phyloP scores from a whole-genome alignment of 2,797 vertebrate genomes.

The Euthynnus affinis region DNA sequence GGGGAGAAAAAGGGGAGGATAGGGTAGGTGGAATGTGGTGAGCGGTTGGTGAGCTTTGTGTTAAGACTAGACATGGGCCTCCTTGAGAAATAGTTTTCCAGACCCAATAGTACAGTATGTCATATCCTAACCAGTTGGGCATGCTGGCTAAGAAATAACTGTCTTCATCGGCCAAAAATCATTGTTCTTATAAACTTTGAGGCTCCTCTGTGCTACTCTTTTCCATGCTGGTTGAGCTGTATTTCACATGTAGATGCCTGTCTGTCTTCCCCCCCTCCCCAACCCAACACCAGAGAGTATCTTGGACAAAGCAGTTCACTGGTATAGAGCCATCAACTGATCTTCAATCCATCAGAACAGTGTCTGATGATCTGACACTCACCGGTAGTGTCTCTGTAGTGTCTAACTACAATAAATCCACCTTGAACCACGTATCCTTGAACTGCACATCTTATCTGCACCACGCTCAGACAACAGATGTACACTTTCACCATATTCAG shows the following conservation, averaged over 20 bases:
- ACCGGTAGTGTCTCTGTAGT: constrained; percentile 37
- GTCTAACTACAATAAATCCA: constrained; percentile 58
- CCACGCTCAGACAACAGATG: constrained; percentile 42
- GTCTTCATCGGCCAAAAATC: neutral
- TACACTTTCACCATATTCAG: constrained; percentile 32
- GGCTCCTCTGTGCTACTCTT: neutral
- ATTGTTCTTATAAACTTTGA: neutral
- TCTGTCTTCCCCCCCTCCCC: constrained; percentile 27
- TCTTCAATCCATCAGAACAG: constrained; percentile 61
- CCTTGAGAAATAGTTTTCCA: constrained; percentile 14
- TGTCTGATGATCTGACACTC: constrained; percentile 66
- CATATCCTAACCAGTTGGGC: constrained; percentile 10
- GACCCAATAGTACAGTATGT: neutral
- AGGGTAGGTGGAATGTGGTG: constrained; percentile 24
- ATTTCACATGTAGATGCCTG: constrained; percentile 53
- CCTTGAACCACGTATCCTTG: constrained; percentile 59
- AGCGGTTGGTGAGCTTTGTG: constrained; percentile 15
- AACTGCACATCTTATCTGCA: constrained; percentile 54
- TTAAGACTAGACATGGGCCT: constrained; percentile 22
- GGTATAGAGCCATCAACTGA: constrained; percentile 50
- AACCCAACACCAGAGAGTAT: constrained; percentile 35
- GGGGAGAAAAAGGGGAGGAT: constrained; percentile 6
- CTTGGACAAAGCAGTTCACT: constrained; percentile 54
- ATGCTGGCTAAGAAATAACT: constrained; percentile 14
- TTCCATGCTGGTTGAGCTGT: constrained; percentile 1